Evolutionary conservation across 2,888 invertebrate species (phyloP), one percentile per base, ranked within the genome.

Genomic region (Tromatobia lineatoria): DNA sequence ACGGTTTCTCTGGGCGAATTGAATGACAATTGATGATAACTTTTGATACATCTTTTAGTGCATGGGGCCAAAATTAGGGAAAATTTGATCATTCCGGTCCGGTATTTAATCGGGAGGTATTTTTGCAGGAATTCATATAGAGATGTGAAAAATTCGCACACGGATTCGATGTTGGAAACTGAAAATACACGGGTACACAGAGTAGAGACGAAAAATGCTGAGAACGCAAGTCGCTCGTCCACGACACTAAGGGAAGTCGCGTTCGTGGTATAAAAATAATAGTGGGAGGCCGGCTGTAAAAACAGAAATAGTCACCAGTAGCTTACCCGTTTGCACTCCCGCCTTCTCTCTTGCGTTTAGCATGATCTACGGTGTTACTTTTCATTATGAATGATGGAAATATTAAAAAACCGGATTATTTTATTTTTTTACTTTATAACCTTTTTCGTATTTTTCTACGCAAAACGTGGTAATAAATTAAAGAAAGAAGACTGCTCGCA

Each of bases 211-310:
- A 75, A 71, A 80, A 75, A 59, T 52, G 18, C 6, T 59, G 54
- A 59, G 70, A 80, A 59, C 15, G 25, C 73, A 42, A 61, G 67
- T 34, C 18, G 71, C 23, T 76, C 71, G 80, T 47, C 61, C 38
- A 47, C 47, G 45, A 34, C 52, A 71, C n/a, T 64, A 75, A 18
- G n/a, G 57, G 67, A 15, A 18, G 42, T 77, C 67, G 57, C 25
- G 29, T 67, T 57, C 61, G 59, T 20, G 83, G 83, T 64, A 80
- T 83, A 83, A 83, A 83, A 83, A 83, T 83, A 79, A 91, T 91
- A 91, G 89, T 90, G 88, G 81, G 88, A 87, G 85, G 87, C 78
- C 87, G 87, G 88, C 86, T 87, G 88, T 88, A 87, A 88, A 90
- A 89, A 89, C 90, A 88, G 88, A 89, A 90, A 90, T 89, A 89